Percentiles rank a stretch among this genome's conserved stretches.
These are phyloP conservation scores for Dyspetes luteomarginatus DNA, from an alignment of 2,888 invertebrate species.

Conservation along the genomic window DNA sequence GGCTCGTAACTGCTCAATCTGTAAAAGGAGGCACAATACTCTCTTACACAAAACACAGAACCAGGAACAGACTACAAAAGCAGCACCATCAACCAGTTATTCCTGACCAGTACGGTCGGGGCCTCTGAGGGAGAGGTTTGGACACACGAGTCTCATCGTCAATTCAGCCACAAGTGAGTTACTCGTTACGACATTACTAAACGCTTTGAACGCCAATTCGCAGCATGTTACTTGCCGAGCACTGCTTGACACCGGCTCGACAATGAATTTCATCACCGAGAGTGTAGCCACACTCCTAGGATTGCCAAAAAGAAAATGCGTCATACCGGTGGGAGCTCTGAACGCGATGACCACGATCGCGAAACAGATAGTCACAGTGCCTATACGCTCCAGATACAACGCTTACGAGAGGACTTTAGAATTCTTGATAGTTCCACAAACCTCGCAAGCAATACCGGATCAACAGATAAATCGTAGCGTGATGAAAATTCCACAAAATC, in stretches of 20 bases:
- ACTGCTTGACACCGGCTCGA: too few species aligned
- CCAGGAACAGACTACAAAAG: background rate
- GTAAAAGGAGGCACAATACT: constrained; percentile 19
- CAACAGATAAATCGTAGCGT: constrained; percentile 34
- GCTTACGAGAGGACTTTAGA: too few species aligned
- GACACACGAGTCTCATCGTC: background rate
- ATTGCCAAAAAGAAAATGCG: background rate
- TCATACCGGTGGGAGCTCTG: constrained; percentile 52
- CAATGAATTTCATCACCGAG: constrained; percentile 61
- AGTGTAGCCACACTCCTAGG: constrained; percentile 7
- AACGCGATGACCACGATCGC: constrained; percentile 34
- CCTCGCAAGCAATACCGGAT: constrained; percentile 12
- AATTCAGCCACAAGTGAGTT: constrained; percentile 1
- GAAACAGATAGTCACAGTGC: too few species aligned
- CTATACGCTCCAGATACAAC: too few species aligned
- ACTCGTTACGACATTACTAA: background rate
- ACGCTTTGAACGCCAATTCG: background rate
- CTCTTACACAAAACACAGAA: background rate
- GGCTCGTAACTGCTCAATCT: background rate
- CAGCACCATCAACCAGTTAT: background rate
- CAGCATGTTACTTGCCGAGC: constrained; percentile 38
- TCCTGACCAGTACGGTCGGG: constrained; percentile 7
- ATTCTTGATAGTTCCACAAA: too few species aligned
- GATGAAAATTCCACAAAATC: constrained; percentile 54
- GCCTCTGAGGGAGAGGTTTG: background rate